A percentile compares a stretch with the other conserved stretches of the same genome.
Evolutionary conservation across 2,888 invertebrate genomes (phyloP).

Genomic region (Pterostichus madidus): DNA sequence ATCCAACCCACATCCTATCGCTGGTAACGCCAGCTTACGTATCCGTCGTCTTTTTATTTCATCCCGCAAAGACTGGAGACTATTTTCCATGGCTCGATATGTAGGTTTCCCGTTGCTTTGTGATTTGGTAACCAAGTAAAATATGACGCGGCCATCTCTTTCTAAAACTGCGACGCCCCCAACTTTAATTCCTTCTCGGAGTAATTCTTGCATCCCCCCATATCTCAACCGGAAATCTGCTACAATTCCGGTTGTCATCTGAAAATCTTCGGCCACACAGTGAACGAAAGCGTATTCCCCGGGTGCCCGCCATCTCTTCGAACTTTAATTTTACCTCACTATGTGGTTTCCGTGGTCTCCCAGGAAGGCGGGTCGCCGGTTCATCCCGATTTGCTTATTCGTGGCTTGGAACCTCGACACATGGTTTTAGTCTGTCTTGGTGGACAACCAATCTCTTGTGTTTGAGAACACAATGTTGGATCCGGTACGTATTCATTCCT

Average conservation of each 20-base stretch:
- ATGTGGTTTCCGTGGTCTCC: slow-evolving; percentile 14
- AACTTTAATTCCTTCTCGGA: slow-evolving; percentile 69
- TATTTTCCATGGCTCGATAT: neutral
- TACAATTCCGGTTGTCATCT: too few species aligned
- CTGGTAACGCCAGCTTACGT: slow-evolving; percentile 79
- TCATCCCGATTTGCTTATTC: slow-evolving; percentile 18
- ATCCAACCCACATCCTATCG: slow-evolving; percentile 82
- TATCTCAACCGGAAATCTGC: slow-evolving; percentile 72
- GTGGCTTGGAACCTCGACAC: neutral
- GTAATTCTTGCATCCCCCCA: slow-evolving; percentile 69
- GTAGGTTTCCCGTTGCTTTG: neutral
- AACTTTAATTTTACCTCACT: slow-evolving; percentile 69
- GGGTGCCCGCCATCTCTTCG: too few species aligned
- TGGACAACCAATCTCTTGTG: too few species aligned
- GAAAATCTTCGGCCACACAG: too few species aligned
- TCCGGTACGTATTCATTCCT: too few species aligned
- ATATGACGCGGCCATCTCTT: slow-evolving; percentile 75
- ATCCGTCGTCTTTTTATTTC: slow-evolving; percentile 78
- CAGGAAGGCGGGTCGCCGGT: slow-evolving; percentile 5
- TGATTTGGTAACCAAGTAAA: slow-evolving; percentile 79
- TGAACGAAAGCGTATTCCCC: too few species aligned
- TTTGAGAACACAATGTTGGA: too few species aligned
- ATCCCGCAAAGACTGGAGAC: slow-evolving; percentile 63
- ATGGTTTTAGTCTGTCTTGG: slow-evolving; percentile 22
- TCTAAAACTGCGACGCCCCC: slow-evolving; percentile 76